Base-by-base conservation (phyloP, 2,113 vertebrate genomes). In the Xerus inauris region DNA sequence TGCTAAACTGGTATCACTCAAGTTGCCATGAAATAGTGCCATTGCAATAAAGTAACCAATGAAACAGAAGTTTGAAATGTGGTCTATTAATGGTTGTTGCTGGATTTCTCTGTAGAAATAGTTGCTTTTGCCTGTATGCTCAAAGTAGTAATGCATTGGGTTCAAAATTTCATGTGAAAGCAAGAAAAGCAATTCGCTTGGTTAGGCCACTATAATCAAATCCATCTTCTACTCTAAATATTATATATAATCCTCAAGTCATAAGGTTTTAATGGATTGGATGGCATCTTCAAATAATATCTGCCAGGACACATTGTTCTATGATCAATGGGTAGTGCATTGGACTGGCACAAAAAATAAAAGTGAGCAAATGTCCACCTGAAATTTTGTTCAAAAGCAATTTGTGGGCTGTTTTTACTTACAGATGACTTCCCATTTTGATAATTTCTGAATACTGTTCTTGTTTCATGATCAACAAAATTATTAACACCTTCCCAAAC, bases 1-100 rank as follows among this genome's bases (percentile, higher is more conserved):
- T 92, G 99, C 99, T 97, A 99, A 97, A 89, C 99, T 99, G 14
- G 99, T 99, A 98, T 99, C 99, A 38, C 99, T 99, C 97, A 99
- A 99, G 98, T 99, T 99, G 57, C 99, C 99, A 79, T 99, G 99
- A 97, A 99, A 99, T 96, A 99, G 99, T 9, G 99, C 99, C 99
- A 69, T 17, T 69, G 35, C 65, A 69, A 69, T 69, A n/a, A 69
- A 35, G 64, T n/a, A 10, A 69, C 35, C 65, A 69, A n/a, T 69
- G 35, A 69, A 69, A 69, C 16, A n/a, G 64, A 69, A 69, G 35
- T n/a, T n/a, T 69, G 32, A 69, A n/a, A 69, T 17, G n/a, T n/a
- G 32, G 65, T 69, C 14, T n/a, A 14, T n/a, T 69, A 69, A 69
- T 69, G 35, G 65, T n/a, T 69, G 65, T 8, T 69, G 6, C 35